Evolutionary conservation across 2,113 vertebrate species (phyloP).

Genomic region (Suricata suricatta): DNA sequence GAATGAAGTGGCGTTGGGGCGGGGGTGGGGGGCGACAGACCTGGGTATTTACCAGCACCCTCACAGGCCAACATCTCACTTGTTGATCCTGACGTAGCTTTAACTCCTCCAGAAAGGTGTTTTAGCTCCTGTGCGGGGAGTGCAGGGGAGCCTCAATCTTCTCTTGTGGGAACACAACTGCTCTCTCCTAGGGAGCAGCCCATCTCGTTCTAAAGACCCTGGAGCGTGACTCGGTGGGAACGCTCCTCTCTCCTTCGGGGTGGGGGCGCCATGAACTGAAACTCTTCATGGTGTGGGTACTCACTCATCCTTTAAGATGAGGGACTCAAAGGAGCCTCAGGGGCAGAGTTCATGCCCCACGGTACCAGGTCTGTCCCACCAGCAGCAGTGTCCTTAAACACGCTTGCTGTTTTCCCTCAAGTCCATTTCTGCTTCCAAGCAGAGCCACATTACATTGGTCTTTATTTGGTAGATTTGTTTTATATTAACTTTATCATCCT

Average conservation of each 20-base stretch:
- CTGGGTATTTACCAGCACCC: not conserved
- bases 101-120: not conserved
- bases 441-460: slow-evolving; percentile 14
- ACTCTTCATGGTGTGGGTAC: not conserved
- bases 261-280: not conserved
- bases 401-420: not conserved
- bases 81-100: not conserved
- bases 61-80: not conserved
- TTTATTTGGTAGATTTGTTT: slow-evolving; percentile 20
- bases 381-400: not conserved
- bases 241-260: not conserved
- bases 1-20: not conserved
- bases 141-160: not conserved
- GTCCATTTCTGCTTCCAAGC: slow-evolving; percentile 42
- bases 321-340: not conserved
- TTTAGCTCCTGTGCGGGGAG: not conserved
- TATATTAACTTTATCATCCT: slow-evolving; percentile 29
- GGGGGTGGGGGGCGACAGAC: not conserved
- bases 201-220: not conserved
- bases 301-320: not conserved
- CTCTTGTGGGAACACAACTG: not conserved
- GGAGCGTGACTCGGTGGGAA: not conserved
- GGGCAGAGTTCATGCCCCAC: not conserved
- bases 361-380: not conserved
- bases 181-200: not conserved